Evolutionary conservation across 2,797 vertebrate species (phyloP), one percentile per base, ranked within the genome.

Genomic region (Coranthus polyacanthus): DNA sequence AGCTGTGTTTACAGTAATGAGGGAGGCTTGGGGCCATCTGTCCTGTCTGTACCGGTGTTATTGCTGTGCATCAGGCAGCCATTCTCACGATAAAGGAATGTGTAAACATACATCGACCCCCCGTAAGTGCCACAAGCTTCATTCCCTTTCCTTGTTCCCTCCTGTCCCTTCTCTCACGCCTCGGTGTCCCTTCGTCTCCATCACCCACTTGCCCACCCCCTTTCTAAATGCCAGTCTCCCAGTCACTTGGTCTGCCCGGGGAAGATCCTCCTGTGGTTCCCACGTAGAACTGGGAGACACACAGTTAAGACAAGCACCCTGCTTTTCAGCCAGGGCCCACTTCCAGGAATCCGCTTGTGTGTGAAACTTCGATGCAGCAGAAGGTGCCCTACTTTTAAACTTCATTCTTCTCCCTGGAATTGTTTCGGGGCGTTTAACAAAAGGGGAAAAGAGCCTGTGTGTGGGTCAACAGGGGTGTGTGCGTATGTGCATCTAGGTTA

Each of bases 311-410:
- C 70, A 72, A 82, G 73, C 38, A 41, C 49, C 86, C 85, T 81
- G 79, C 72, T 86, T 86, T 77, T 71, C 68, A 75, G 59, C 76
- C 75, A 74, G 78, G 68, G 75, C 82, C 50, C 82, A 84, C 85
- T 86, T 92, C 85, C 91, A 92, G 81, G 88, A 91, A 91, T 85
- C 58, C 46, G 84, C 82, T 75, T 88, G 91, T 90, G 91, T 90
- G 88, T 90, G 85, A 87, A 89, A 87, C 86, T 82, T 84, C 16
- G 78, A 72, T 62, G 86, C 83, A 79, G 89, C 92, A 91, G 91
- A 93, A 93, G 91, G 92, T 93, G 93, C 82, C 92, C 92, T 93
- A 92, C 87, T 93, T 94, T 92, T 87, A 83, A 85, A 90, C 85
- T 86, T 88, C 88, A 89, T 91, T 93, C 86, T 90, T 88, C 89